A percentile compares a stretch with the other conserved stretches of the same genome.
phyloP scores from a whole-genome alignment of 2,888 invertebrate species.

The Gari tellinella region DNA sequence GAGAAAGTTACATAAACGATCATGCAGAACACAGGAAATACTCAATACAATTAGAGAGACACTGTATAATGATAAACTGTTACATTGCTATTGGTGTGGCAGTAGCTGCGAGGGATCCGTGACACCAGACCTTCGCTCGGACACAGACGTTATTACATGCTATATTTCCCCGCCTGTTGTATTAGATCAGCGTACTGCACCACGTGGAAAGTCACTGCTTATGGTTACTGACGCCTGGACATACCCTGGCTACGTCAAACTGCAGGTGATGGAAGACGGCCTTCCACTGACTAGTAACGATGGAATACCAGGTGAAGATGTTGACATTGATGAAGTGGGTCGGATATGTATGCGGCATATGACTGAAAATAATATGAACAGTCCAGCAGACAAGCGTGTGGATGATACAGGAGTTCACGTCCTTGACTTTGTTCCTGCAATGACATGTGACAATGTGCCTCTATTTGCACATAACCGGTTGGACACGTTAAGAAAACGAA shows the following conservation, averaged over 20 bases:
- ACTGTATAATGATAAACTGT: too few relatives aligned
- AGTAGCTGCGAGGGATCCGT: constrained; percentile 6
- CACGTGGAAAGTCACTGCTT: background rate
- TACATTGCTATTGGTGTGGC: background rate
- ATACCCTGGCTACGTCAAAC: constrained; percentile 12
- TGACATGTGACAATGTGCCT: background rate
- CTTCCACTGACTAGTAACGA: background rate
- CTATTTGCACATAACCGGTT: background rate
- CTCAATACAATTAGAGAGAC: too few relatives aligned
- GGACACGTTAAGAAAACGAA: background rate
- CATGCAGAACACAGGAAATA: too few relatives aligned
- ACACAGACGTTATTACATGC: background rate
- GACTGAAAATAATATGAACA: too few relatives aligned
- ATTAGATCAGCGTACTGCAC: background rate
- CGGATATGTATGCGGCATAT: too few relatives aligned
- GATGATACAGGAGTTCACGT: background rate
- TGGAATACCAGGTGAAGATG: too few relatives aligned
- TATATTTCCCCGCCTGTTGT: background rate
- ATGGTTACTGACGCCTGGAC: constrained; percentile 1
- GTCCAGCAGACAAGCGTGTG: background rate
- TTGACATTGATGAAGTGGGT: too few relatives aligned
- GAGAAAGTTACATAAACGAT: too few relatives aligned
- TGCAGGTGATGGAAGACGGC: background rate
- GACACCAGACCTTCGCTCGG: background rate
- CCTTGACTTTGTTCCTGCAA: background rate